Evolutionary conservation across 2,797 vertebrate genomes (phyloP), one percentile per base, ranked within the genome.

Genomic region (Pitangus sulphuratus): DNA sequence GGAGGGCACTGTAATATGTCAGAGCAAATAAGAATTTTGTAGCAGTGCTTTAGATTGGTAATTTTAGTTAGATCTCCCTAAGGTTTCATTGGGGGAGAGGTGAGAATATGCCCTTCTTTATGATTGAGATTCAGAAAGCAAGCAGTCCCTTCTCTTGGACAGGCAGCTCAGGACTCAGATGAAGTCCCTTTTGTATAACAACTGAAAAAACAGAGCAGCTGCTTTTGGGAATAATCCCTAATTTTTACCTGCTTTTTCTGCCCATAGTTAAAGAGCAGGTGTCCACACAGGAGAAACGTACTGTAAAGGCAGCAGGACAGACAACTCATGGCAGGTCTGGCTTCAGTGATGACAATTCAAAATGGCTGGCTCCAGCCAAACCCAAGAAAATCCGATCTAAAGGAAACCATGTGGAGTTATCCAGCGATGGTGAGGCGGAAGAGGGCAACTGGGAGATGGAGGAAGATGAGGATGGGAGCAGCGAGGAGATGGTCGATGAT

Each of bases 361-460:
- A 97, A 84, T 98, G 96, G 96, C 94, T 99, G 93, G 97, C 93
- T 93, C 98, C 97, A 14, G 97, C 97, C 40, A 97, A 97, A 94
- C 97, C 97, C 93, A 98, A 98, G 97, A 98, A 98, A 82, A 96
- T 95, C 77, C 58, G 77, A 0, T 31, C 76, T 11, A 97, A 69
- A 75, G 97, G 96, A 20, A 91, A 94, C 12, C 97, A 97, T 0
- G 22, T 95, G 57, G 97, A 90, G 37, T 96, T 97, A 20, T 87
- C 91, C 65, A 93, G 95, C 0, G 92, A 94, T 50, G 95, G 94
- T 16, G 97, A 97, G 70, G 95, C 86, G 35, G 94, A 91, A 60
- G 97, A 96, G 30, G 64, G 51, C 24, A 76, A 15, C 44, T 86
- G 93, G 88, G 96, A 93, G 83, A 96, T 91, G 87, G 96, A 83